Evolutionary conservation across 2,888 invertebrate species (phyloP).

Genomic region (Dorcus hopei): DNA sequence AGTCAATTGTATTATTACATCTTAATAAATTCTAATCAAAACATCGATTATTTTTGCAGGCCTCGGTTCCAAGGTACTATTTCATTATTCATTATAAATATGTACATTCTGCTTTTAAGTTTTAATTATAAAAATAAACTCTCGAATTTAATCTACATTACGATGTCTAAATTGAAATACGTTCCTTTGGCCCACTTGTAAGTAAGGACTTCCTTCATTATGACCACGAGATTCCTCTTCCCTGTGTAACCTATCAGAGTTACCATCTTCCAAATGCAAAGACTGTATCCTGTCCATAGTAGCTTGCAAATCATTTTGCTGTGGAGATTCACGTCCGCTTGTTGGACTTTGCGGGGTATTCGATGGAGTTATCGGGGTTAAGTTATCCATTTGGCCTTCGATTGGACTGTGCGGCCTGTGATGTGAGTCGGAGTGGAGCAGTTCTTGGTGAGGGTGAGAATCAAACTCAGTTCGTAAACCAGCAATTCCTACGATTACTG

Average conservation of each 20-base stretch:
- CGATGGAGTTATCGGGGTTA: slow-evolving; percentile 37
- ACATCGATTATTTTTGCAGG: too few relatives aligned
- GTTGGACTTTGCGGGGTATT: slow-evolving; percentile 42
- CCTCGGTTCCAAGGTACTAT: too few relatives aligned
- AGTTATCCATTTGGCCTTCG: slow-evolving; percentile 29
- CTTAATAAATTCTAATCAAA: too few relatives aligned
- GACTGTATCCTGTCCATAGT: slow-evolving; percentile 37
- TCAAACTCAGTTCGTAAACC: slow-evolving; percentile 33
- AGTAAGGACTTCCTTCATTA: neutral
- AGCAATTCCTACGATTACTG: slow-evolving; percentile 30
- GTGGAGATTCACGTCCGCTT: slow-evolving; percentile 39
- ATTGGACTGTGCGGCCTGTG: slow-evolving; percentile 22
- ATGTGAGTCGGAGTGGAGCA: neutral
- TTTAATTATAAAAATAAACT: neutral
- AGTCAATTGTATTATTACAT: too few relatives aligned
- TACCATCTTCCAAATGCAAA: slow-evolving; percentile 28
- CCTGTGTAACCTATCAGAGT: neutral
- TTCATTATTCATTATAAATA: too few relatives aligned
- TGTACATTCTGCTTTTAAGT: too few relatives aligned
- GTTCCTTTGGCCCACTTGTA: neutral
- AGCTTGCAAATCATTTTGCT: slow-evolving; percentile 34
- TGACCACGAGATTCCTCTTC: neutral
- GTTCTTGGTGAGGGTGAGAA: slow-evolving; percentile 9
- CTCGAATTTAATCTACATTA: neutral
- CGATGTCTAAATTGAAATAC: neutral